Evolutionary conservation across 2,113 vertebrate genomes (phyloP).

Genomic region (Cranoglanis bouderius): DNA sequence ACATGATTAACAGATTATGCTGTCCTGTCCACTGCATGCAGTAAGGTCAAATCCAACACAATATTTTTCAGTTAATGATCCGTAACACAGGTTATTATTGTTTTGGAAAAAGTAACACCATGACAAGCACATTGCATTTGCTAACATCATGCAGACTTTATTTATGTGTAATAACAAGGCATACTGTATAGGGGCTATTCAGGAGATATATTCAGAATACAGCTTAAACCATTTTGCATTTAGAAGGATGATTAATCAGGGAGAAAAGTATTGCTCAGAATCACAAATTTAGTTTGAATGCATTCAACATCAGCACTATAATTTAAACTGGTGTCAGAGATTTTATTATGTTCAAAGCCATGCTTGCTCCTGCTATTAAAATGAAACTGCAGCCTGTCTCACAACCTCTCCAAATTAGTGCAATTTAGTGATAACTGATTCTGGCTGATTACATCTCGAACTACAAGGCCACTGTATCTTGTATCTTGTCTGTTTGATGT

Average conservation of each 20-base stretch:
- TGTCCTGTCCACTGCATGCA: background rate
- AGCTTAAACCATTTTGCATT: background rate
- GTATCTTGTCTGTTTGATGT: background rate
- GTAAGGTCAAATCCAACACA: conserved; percentile 15
- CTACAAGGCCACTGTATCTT: background rate
- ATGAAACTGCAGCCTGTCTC: background rate
- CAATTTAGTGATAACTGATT: background rate
- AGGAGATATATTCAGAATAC: background rate
- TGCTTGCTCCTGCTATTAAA: background rate
- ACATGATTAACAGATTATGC: conserved; percentile 8
- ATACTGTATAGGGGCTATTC: background rate
- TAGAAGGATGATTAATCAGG: background rate
- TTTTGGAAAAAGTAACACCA: background rate
- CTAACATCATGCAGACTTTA: background rate
- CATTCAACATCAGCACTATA: background rate
- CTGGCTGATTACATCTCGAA: background rate
- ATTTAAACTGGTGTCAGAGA: background rate
- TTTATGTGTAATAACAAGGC: background rate
- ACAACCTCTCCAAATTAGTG: background rate
- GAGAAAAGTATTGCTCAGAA: background rate
- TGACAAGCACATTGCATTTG: background rate
- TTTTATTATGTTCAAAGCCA: background rate
- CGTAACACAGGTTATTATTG: background rate
- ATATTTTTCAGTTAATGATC: background rate
- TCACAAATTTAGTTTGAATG: background rate